Base-by-base conservation (phyloP, 2,797 vertebrate species). In the Ctenosaura bakeri region DNA sequence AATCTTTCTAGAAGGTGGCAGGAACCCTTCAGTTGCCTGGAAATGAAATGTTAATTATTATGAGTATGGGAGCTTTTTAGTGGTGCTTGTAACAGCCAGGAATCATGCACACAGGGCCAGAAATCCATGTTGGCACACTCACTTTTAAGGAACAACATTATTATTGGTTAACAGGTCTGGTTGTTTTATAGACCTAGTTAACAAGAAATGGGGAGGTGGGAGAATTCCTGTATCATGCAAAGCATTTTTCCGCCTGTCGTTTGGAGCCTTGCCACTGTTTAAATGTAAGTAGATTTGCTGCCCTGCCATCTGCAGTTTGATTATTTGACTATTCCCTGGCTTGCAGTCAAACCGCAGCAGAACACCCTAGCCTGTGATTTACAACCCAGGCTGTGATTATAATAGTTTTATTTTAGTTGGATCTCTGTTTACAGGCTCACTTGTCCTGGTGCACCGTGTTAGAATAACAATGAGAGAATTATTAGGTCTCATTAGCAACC, bases 281-380 rank as follows among this genome's bases (percentile, higher is more conserved):
- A 98, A 98, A 98, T 98, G 97, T 97, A 98, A 98, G 98, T 98
- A 96, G 97, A 98, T 98, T 98, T 97, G 98, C 98, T 98, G 97
- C 98, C 96, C 97, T 96, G 97, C 97, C 98, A 98, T 98, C 98
- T 98, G 98, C 97, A 98, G 97, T 97, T 98, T 97, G 98, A 98
- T 98, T 98, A 98, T 98, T 98, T 98, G 97, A 98, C 98, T 98
- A 98, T 98, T 98, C 98, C 98, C 97, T 99, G 98, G 98, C 98
- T 97, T 95, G 92, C 83, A 93, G 96, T 98, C 98, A 99, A 98
- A 96, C 98, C 98, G 97, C 98, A 97, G 98, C 97, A 98, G 98
- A 98, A 98, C 97, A 97, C 94, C 95, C 98, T 96, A 97, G 93
- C 92, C 97, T 97, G 96, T 97, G 95, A 98, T 97, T 97, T 97